These are phyloP conservation scores for Loris lydekkerianus DNA, from an alignment of 2,797 vertebrate species.

Conservation along the genomic window DNA sequence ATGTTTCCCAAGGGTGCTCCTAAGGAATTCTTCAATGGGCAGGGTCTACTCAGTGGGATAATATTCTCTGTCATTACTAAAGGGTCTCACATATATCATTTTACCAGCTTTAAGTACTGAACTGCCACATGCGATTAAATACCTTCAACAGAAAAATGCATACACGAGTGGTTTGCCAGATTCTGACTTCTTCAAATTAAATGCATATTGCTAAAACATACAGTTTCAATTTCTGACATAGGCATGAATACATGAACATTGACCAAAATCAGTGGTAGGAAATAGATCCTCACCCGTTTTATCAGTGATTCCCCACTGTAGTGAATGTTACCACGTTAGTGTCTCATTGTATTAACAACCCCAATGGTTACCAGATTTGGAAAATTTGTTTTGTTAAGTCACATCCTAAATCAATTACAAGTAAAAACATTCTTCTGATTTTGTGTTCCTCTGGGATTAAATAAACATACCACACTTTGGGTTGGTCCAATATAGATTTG, in stretches of 20 bases:
- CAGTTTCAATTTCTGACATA: neutral
- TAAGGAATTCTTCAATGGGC: neutral
- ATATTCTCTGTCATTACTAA: neutral
- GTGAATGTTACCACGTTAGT: neutral
- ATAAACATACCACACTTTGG: neutral
- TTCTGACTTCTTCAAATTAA: constrained; percentile 37
- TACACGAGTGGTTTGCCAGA: neutral
- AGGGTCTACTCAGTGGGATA: neutral
- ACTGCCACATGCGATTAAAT: neutral
- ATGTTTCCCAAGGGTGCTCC: neutral
- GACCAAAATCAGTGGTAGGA: neutral
- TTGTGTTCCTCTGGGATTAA: neutral
- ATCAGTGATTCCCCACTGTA: neutral
- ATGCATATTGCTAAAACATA: neutral
- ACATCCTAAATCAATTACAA: constrained; percentile 20
- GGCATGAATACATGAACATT: neutral
- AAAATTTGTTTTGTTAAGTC: neutral
- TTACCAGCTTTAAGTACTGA: neutral
- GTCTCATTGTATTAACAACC: neutral
- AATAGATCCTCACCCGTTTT: neutral
- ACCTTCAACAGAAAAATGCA: neutral
- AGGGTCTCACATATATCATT: neutral
- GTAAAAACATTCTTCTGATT: constrained; percentile 21
- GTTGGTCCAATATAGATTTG: neutral
- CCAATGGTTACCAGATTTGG: neutral